Evolutionary conservation across 2,888 invertebrate genomes (phyloP), one percentile per base, ranked within the genome.

Genomic region (Eulithis prunata): DNA sequence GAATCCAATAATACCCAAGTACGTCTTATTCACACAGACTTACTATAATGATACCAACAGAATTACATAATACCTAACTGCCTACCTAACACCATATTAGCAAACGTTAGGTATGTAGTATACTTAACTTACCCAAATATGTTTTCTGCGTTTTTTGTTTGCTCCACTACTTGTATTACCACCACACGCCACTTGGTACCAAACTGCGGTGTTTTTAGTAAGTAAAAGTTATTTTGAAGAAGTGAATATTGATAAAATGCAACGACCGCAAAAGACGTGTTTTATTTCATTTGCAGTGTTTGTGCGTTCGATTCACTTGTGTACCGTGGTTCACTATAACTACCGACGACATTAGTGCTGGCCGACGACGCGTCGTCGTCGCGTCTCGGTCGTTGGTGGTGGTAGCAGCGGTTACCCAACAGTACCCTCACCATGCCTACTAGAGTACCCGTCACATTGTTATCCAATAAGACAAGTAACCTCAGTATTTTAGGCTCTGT

Each of bases 51-150:
- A 66, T 70, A 71, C 62, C 68, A 61, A 69, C 68, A 65, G 53
- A 70, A 67, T 81, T 80, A 79, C 79, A 77, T 79, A 78, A 82
- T 72, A 51, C 6, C 28, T 28, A 43, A 21, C 21, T 21, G 21
- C 28, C 14, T 59, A 59, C 28, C 52, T 13, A 59, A 21, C 47
- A 60, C 46, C 45, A 49, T 71, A 74, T 77, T 75, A 77, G 72
- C 75, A 78, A 78, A 76, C 74, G 32, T 32, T 32, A 32, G 32
- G 6, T 32, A 32, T 4, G 32, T 32, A 32, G 32, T 32, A n/a
- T n/a, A 1, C 32, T 6, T 32, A 77, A 53, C 66, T 70, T 71
- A 72, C 72, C 72, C 54, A 70, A 68, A 69, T 69, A 52, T 55
- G 55, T 70, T 61, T 45, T 57, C 59, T 63, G 58, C 47, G 55